Evolutionary conservation across 2,888 invertebrate genomes (phyloP), one percentile per base, ranked within the genome.

Genomic region (Volucella zonaria): DNA sequence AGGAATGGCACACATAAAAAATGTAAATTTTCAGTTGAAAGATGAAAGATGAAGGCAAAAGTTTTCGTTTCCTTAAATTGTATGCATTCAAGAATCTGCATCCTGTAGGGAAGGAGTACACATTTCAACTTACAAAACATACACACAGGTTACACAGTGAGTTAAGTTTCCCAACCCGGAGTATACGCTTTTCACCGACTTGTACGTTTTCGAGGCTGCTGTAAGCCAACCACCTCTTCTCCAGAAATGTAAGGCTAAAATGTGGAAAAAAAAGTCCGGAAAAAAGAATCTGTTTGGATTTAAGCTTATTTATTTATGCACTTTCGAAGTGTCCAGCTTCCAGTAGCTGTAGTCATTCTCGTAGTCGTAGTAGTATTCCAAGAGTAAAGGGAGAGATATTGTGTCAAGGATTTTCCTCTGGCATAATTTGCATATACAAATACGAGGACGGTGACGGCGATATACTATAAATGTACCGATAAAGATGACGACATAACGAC

Each of bases 301-400:
- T 76, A 14, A 77, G 85, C 80, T 85, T 80, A 85, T 80, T 85
- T 85, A 80, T 85, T 85, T 80, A 85, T 80, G 85, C 80, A 80
- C 85, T 85, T 85, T 76, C 67, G 71, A 77, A 77, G 73, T 85
- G 80, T 85, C 80, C 85, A 81, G 76, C 31, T 31, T 58, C 66
- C 76, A 77, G 76, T 31, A 31, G 31, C 31, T 31, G 6, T 31
- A 31, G 31, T 6, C 4, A 6, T 31, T 31, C 6, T 31, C 31
- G 6, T 31, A 31, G 31, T 31, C 31, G 31, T 31, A 31, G 31
- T 31, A 6, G 31, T 6, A 6, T 31, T 6, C 31, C 6, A 4
- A 31, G 31, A 31, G 31, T 31, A 85, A 59, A 56, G 42, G 52
- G 59, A 23, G 42, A 56, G 76, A 73, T 85, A 80, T 80, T 81